These are phyloP conservation scores for Cryptocephalus moraei DNA, from an alignment of 2,888 invertebrate species.

Conservation along the genomic window DNA sequence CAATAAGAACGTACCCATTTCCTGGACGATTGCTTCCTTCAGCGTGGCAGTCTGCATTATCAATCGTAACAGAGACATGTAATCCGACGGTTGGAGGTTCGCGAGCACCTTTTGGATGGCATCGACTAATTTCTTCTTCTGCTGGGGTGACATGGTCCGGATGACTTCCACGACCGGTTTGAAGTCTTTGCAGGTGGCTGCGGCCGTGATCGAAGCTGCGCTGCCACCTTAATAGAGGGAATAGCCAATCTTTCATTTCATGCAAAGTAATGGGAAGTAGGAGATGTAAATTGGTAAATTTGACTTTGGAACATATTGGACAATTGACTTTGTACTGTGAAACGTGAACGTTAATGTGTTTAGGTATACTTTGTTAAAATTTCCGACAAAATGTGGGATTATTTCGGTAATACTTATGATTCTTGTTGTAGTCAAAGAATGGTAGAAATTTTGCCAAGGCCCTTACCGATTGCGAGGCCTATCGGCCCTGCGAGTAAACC, in stretches of 20 bases:
- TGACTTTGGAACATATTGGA: too few species aligned
- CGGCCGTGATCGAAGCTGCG: constrained; percentile 25
- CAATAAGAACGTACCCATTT: constrained; percentile 21
- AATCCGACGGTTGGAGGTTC: constrained; percentile 23
- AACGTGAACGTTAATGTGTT: too few species aligned
- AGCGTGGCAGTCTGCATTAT: constrained; percentile 18
- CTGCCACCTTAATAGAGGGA: constrained; percentile 26
- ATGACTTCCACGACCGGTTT: constrained; percentile 26
- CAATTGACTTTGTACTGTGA: too few species aligned
- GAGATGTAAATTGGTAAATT: too few species aligned
- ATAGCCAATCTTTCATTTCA: too few species aligned
- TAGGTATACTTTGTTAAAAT: too few species aligned
- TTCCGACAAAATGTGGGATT: not conserved
- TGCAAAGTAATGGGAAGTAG: too few species aligned
- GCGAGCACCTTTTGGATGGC: constrained; percentile 17
- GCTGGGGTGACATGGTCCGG: constrained; percentile 18
- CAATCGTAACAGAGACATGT: constrained; percentile 16
- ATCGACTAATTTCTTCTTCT: constrained; percentile 21
- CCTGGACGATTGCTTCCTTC: constrained; percentile 21
- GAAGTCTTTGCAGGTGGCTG: constrained; percentile 22
- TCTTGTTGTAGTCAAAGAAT: too few species aligned
- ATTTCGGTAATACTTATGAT: too few species aligned
- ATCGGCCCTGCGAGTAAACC: constrained; percentile 33
- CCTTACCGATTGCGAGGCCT: constrained; percentile 32
- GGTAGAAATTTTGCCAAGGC: too few species aligned